Base-by-base conservation (phyloP, 2,797 vertebrate genomes). In the Crenuchus spilurus region DNA sequence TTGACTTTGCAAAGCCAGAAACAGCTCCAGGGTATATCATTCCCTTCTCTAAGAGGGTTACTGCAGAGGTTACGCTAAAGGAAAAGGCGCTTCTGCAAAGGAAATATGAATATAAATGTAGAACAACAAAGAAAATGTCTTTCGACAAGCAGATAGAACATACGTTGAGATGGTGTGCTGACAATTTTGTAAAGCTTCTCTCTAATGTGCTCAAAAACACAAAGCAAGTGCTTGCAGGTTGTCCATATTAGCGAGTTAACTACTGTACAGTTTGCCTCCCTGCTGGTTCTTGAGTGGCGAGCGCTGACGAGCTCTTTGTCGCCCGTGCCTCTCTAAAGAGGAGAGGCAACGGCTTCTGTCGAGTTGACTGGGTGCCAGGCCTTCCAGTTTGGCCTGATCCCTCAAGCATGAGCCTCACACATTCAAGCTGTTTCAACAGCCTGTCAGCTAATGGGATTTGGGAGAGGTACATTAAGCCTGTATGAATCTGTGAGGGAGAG, bases 391-490 rank as follows among this genome's bases (percentile, higher is more conserved):
- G 84, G 82, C 76, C 81, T 83, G 79, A 82, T 85, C 85, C 82
- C 83, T 84, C 75, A 84, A 86, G 86, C 84, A 80, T 86, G 82
- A 83, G 84, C 80, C 78, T 81, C 85, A 84, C 84, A 86, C 83
- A 84, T 83, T 85, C 86, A 87, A 85, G 85, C 86, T 87, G 86
- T 84, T 86, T 84, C 83, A 84, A 85, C 86, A 85, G 86, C 86
- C 84, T 87, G 86, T 84, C 85, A 86, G 74, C 76, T 85, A 87
- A 87, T 87, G 84, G 84, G 80, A 85, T 87, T 83, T 83, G 75
- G 80, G 83, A 83, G 78, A 84, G 82, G 84, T 83, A 84, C 82
- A 84, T 84, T 85, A 82, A 82, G 79, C 81, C 78, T 84, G 79
- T 82, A 83, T 78, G 76, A 79, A 76, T 78, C 70, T 80, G 72